phyloP scores from a whole-genome alignment of 2,113 vertebrate species.

The Tinamus guttatus region DNA sequence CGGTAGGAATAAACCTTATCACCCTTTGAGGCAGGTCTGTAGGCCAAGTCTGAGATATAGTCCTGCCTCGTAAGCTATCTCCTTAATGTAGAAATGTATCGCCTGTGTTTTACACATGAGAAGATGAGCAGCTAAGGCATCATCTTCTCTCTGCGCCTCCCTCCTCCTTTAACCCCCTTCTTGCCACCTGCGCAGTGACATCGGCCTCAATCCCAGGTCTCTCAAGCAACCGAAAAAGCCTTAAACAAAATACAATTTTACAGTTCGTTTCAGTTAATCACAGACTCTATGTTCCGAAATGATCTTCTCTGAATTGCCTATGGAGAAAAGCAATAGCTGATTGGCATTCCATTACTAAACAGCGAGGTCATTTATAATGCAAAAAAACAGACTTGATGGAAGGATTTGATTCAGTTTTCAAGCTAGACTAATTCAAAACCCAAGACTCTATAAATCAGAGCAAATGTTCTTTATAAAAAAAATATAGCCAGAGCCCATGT shows the following conservation, averaged over 20 bases:
- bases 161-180: background rate
- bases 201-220: background rate
- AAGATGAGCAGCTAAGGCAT: background rate
- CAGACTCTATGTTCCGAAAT: slow-evolving; percentile 62
- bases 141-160: background rate
- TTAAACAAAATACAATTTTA: slow-evolving; percentile 80
- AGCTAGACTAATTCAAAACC: slow-evolving; percentile 72
- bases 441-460: slow-evolving; percentile 72
- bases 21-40: background rate
- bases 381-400: slow-evolving; percentile 63
- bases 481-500: slow-evolving; percentile 46
- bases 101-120: background rate
- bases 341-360: slow-evolving; percentile 56
- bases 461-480: slow-evolving; percentile 75
- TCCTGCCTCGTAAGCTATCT: background rate
- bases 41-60: background rate
- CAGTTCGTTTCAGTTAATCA: slow-evolving; percentile 82
- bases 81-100: background rate
- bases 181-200: fast-evolving
- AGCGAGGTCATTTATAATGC: slow-evolving; percentile 66
- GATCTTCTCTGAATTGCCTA: slow-evolving; percentile 59
- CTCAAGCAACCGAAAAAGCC: slow-evolving; percentile 42
- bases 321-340: slow-evolving; percentile 53
- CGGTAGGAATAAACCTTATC: background rate
- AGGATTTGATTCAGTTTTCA: slow-evolving; percentile 73